These are phyloP conservation scores for Itoplectis maculator DNA, from an alignment of 2,888 invertebrate species.

Conservation along the genomic window DNA sequence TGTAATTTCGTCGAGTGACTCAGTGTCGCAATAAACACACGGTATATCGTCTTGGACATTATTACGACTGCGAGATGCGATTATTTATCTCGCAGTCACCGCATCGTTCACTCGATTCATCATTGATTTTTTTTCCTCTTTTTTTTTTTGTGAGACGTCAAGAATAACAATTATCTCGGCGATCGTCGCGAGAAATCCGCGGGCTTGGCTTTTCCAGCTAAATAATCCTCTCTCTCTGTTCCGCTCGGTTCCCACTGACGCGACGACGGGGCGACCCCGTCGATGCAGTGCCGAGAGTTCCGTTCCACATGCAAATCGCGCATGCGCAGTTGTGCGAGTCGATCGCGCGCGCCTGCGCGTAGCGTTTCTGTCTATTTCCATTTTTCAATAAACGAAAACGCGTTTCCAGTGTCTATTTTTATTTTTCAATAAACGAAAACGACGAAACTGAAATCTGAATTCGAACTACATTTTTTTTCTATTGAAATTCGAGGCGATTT, in stretches of 20 bases:
- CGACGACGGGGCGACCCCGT: not conserved
- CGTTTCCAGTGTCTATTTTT: not conserved
- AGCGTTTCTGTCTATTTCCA: too few relatives aligned
- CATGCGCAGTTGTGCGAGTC: too few relatives aligned
- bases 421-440: not conserved
- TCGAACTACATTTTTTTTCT: too few relatives aligned
- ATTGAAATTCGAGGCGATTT: not conserved
- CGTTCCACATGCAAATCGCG: constrained; percentile 47
- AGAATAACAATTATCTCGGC: constrained; percentile 24
- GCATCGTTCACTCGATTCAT: constrained; percentile 19
- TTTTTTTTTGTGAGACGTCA: not conserved
- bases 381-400: too few relatives aligned
- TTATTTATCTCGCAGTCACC: constrained; percentile 26
- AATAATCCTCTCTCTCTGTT: not conserved
- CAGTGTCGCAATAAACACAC: constrained; percentile 12
- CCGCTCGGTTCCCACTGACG: not conserved
- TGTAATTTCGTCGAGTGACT: constrained; percentile 5
- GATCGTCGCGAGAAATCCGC: constrained; percentile 40
- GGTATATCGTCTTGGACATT: not conserved
- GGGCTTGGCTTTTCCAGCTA: constrained; percentile 51
- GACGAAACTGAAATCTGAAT: too few relatives aligned
- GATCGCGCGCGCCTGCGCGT: not conserved
- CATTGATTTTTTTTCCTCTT: constrained; percentile 32
- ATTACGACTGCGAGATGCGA: constrained; percentile 21
- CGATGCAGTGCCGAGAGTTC: not conserved